Evolutionary conservation across 2,888 invertebrate genomes (phyloP), one percentile per base, ranked within the genome.

Genomic region (Osmoderma eremita): DNA sequence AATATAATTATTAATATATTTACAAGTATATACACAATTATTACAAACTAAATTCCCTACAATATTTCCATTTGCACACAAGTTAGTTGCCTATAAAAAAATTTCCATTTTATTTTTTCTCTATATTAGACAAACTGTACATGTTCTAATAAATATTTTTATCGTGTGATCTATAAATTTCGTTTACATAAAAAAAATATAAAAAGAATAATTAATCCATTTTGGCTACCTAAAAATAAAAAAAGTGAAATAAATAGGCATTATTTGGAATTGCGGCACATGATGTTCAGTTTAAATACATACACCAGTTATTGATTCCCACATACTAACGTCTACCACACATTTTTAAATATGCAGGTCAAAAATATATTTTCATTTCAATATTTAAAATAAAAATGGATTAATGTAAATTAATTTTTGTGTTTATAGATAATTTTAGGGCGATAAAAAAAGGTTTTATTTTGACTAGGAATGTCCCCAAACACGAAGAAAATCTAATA

Each of bases 61-160:
- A 13, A 15, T 48, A 17, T 61, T 18, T 39, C 38, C 38, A 17
- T 30, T 17, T 61, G 45, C 45, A 61, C 58, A 41, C 56, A 61
- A 17, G 22, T 48, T 61, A 61, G 58, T 67, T 63, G 45, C 64
- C 53, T 58, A 67, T 68, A 68, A 56, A 68, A 67, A 68, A 49
- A 64, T 36, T 68, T 30, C 61, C 42, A 45, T 61, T 30, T 10
- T 30, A 10, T 30, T 30, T 30, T 30, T 5, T 30, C 30, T 6
- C 30, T 30, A 30, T 10, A 61, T 36, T 67, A 48, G 49, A 69
- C 63, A 66, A 64, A 69, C 69, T 73, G 71, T 73, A 73, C 73
- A 73, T 71, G 72, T 66, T 73, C n/a, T n/a, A 10, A 73, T 73
- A 73, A 73, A 73, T 73, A 73, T 72, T 70, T 68, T 67, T 69